Evolutionary conservation across 1,140 invertebrate genomes (phyloP).

Genomic region (Hermetia illucens): DNA sequence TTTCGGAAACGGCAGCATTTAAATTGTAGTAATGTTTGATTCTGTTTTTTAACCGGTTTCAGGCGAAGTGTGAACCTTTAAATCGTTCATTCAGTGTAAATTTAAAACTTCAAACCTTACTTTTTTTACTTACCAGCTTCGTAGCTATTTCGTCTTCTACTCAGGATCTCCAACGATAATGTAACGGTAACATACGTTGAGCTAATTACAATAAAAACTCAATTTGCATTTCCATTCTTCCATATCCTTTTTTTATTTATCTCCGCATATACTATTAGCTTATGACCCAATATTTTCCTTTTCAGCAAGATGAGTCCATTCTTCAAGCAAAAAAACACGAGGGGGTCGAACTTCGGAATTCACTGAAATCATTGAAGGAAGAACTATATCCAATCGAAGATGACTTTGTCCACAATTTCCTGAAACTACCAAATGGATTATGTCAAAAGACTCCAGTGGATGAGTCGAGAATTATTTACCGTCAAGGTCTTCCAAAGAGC

Average conservation of each 20-base stretch:
- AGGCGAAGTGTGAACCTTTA: too few species aligned
- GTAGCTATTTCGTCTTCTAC: too few species aligned
- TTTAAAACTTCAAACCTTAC: too few species aligned
- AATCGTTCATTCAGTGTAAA: too few species aligned
- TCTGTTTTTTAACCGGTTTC: too few species aligned
- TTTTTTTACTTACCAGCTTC: too few species aligned
- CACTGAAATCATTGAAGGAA: constrained; percentile 36
- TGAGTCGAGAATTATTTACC: constrained; percentile 29
- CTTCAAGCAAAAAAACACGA: constrained; percentile 30
- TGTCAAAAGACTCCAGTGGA: constrained; percentile 38
- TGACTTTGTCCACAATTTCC: constrained; percentile 33
- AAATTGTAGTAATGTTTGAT: too few species aligned
- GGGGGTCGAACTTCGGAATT: constrained; percentile 35
- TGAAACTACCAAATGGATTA: constrained; percentile 45
- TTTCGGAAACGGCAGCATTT: too few species aligned
- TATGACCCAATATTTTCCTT: not conserved
- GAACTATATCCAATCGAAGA: constrained; percentile 41
- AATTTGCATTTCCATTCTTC: too few species aligned
- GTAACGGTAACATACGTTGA: not conserved
- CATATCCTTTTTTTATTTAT: too few species aligned
- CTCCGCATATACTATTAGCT: too few species aligned
- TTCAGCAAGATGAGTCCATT: not conserved
- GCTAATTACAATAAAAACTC: not conserved
- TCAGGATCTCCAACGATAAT: too few species aligned
- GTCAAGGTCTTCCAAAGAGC: constrained; percentile 9